Evolutionary conservation across 2,888 invertebrate species (phyloP).

Genomic region (Drosophila borborema): DNA sequence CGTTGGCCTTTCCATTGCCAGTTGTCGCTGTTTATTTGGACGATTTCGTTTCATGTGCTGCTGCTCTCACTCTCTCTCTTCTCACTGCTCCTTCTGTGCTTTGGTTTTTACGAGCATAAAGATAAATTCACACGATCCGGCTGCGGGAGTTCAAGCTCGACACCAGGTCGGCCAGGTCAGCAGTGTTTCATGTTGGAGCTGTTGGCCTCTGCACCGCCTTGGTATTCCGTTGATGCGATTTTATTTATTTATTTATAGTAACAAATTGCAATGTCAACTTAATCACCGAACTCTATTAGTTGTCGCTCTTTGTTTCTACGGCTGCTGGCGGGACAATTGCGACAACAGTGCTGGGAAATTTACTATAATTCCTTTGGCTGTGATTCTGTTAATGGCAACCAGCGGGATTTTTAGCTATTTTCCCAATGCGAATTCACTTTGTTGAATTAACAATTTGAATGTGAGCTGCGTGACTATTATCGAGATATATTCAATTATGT

Average conservation of each 20-base stretch:
- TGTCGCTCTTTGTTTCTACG: slow-evolving; percentile 40
- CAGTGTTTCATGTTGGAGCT: slow-evolving; percentile 3
- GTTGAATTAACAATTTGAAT: neutral
- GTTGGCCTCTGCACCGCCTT: slow-evolving; percentile 32
- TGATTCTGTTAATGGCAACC: neutral
- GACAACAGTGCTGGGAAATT: slow-evolving; percentile 9
- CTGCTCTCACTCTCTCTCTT: neutral
- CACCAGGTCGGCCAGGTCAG: slow-evolving; percentile 31
- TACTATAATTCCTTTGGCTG: neutral
- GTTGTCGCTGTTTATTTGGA: slow-evolving; percentile 70
- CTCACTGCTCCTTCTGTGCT: neutral
- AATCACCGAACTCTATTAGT: slow-evolving; percentile 77
- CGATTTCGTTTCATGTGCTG: slow-evolving; percentile 67
- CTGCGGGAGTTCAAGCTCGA: slow-evolving; percentile 39
- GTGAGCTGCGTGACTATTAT: neutral
- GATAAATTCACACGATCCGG: slow-evolving; percentile 72
- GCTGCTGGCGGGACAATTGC: slow-evolving; percentile 5
- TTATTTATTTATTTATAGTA: slow-evolving; percentile 78
- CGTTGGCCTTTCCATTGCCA: slow-evolving; percentile 19
- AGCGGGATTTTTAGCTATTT: neutral
- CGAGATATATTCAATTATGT: neutral
- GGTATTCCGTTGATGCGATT: slow-evolving; percentile 66
- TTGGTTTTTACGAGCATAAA: slow-evolving; percentile 74
- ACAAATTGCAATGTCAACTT: slow-evolving; percentile 79
- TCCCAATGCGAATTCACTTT: neutral